Base-by-base conservation (phyloP, 2,888 invertebrate species). In the Neuroscelio doddi region DNA sequence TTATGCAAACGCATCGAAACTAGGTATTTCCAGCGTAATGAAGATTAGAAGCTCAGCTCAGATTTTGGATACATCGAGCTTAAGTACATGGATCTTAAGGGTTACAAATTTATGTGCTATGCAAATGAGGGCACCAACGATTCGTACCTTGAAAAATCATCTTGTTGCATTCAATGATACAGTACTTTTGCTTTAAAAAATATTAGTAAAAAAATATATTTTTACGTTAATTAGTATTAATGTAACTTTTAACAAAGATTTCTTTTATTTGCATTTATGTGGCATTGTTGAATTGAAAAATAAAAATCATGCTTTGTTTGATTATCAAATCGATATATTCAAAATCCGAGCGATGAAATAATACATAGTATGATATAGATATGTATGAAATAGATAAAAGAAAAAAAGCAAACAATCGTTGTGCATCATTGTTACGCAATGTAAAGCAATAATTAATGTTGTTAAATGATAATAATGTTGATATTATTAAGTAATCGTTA, bases 1-100 rank as follows among this genome's bases (percentile, higher is more conserved):
- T 90, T 96, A 77, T 94, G 95, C 78, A 89, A 91, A 75, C 89
- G 92, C 68, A 91, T 98, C 70, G 97, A 98, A 85, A 90, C 89
- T 80, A 89, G 90, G 74, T 95, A 92, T 86, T 95, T 94, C 83
- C 89, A 88, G 75, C 81, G 84, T 62, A 71, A 72, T 30, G 77
- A 80, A 51, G 79, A 81, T 70, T 83, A 83, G 79, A 76, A 69
- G 26, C 69, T 72, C 59, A 52, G 73, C 80, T 79, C 80, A 74
- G 77, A 73, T 72, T 79, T 76, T 72, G 73, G 77, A 75, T 80
- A 77, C 62, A 70, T 78, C 52, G 77, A 79, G 67, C 59, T 83
- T 36, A 66, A 61, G 34, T 76, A 76, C 52, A 77, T 73, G 41
- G 79, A 78, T 51, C 30, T 46, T 10, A 69, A 72, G 3, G 66